Base-by-base conservation (phyloP, 2,113 vertebrate species). In the Nematolebias whitei region DNA sequence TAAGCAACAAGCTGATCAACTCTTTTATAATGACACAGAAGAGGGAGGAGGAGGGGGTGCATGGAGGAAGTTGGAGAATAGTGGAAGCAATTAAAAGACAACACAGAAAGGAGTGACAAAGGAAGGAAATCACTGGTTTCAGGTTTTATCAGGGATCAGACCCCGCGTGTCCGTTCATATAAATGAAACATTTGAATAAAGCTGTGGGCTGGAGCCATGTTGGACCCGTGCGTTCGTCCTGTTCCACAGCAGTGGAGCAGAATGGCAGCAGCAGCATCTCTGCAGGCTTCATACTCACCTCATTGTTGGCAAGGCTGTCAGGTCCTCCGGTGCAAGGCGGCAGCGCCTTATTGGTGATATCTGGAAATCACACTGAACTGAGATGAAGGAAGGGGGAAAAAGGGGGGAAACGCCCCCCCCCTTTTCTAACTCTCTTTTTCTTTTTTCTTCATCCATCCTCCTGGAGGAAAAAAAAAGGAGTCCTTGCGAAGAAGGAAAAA, bases 351-450 rank as follows among this genome's bases (percentile, higher is more conserved):
- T 83, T 76, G 80, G 76, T 64, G 77, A 79, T 82, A 88, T 87
- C 64, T 89, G 86, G 86, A 85, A 89, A 87, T 87, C 87, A 85
- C 81, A 82, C 48, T 58, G 76, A 61, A 38, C 52, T 66, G 48
- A 57, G 41, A 24, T 19, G 14, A 19, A 9, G 18, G 20, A 23
- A 22, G 44, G 12, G 56, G 24, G 56, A 12, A 16, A 50, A 12
- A 26, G 12, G 12, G 57, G 79, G 87, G 84, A 83, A 83, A 87
- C 87, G 87, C 90, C 90, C 89, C 47, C 90, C 91, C n/a, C n/a
- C n/a, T n/a, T 85, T 68, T 80, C 63, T 51, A 75, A 83, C 77
- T 73, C 78, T 77, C 73, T 80, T 63, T 12, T n/a, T n/a, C n/a
- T 71, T 49, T 68, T 80, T 53, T 65, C 78, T 73, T 67, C 56